A percentile compares a stretch with the other conserved stretches of the same genome.
Evolutionary conservation across 1,140 invertebrate genomes (phyloP).

Genomic region (Drosophila pseudoobscura): DNA sequence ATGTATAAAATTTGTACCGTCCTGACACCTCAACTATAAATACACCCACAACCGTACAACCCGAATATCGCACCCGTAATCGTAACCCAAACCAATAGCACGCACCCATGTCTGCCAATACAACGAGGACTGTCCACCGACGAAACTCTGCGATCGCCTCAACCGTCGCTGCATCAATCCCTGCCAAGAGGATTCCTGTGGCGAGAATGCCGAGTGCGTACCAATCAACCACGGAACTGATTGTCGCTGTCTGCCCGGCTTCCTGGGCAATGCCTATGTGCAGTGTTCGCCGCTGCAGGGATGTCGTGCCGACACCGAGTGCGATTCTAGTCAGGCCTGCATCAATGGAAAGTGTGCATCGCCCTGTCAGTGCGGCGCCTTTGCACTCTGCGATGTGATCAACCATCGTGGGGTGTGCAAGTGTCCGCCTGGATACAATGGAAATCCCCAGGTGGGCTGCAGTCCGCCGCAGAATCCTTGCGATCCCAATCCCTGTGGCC

Average conservation of each 20-base stretch:
- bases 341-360: constrained; percentile 89
- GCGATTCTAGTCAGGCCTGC: constrained; percentile 88
- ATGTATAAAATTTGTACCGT: constrained; percentile 65
- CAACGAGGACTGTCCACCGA: constrained; percentile 93
- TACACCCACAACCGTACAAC: constrained; percentile 57
- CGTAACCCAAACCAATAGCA: constrained; percentile 77
- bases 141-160: constrained; percentile 91
- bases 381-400: constrained; percentile 90
- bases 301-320: constrained; percentile 88
- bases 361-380: constrained; percentile 90
- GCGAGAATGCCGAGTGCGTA: constrained; percentile 92
- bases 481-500: constrained; percentile 92
- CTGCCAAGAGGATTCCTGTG: constrained; percentile 92
- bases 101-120: constrained; percentile 91
- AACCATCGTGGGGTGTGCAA: constrained; percentile 90
- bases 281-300: constrained; percentile 88
- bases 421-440: constrained; percentile 89
- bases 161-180: constrained; percentile 93
- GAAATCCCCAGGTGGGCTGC: constrained; percentile 87
- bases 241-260: constrained; percentile 91
- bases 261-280: constrained; percentile 91
- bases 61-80: constrained; percentile 83
- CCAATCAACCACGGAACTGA: constrained; percentile 90
- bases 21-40: constrained; percentile 64
- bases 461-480: constrained; percentile 89